These are phyloP conservation scores for Microcebus jonahi DNA, from an alignment of 2,113 vertebrate genomes.

Conservation along the genomic window DNA sequence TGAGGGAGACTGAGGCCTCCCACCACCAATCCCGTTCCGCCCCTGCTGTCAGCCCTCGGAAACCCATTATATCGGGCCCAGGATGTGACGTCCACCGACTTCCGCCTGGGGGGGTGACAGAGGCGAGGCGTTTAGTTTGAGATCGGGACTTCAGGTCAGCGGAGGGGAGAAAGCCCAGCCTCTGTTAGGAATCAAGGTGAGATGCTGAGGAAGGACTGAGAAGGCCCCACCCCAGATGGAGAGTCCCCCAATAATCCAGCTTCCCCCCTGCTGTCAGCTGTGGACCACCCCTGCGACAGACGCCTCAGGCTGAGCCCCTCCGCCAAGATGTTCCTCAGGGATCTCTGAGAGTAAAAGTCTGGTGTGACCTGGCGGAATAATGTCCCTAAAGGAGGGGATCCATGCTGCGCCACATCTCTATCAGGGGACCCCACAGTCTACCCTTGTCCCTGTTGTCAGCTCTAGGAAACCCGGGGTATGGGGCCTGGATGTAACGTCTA, in stretches of 20 bases:
- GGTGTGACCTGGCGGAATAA: too few species aligned
- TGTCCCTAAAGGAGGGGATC: too few species aligned
- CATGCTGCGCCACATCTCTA: too few species aligned
- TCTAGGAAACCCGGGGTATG: background rate
- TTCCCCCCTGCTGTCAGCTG: background rate
- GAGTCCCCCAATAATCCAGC: background rate
- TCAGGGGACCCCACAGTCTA: too few species aligned
- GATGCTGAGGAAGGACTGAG: too few species aligned
- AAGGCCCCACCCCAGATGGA: background rate
- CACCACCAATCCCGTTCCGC: background rate
- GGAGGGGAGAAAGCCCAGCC: too few species aligned
- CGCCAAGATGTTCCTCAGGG: too few species aligned
- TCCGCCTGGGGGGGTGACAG: rapidly evolving
- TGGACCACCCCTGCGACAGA: background rate
- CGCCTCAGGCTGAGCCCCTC: background rate
- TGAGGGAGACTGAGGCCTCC: background rate
- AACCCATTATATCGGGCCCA: background rate
- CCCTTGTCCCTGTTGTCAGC: background rate
- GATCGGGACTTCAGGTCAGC: background rate
- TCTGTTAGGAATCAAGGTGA: too few species aligned
- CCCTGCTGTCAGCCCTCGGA: background rate
- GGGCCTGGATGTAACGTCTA: too few species aligned
- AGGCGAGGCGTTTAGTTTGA: background rate
- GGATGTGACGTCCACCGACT: background rate
- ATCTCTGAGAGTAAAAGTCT: too few species aligned